Evolutionary conservation across 92 coral and sea anemone species (phyloP), one percentile per base, ranked within the genome.

Genomic region (Muricea muricata): DNA sequence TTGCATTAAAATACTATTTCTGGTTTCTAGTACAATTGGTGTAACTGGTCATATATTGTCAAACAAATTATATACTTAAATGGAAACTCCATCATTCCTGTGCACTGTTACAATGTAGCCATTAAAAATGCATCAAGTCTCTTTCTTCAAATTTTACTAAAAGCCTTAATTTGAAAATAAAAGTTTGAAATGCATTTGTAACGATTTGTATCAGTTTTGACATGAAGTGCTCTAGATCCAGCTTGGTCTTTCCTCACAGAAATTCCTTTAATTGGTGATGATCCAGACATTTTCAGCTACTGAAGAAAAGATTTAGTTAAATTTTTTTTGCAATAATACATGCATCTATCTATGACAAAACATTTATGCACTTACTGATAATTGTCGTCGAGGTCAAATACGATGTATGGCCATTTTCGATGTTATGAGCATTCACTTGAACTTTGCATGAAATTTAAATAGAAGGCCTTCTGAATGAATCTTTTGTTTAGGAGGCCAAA

Each of bases 101-200:
- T 67, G 73, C 2, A 28, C 73, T 28, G 37, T 11, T 45, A 67
- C 13, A 45, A 67, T 32, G 21, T 67, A 67, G 21, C 73, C 73
- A 33, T 67, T 67, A 30, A 28, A 67, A 28, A 14, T 24, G 41
- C n/a, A n/a, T n/a, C 6, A 67, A 6, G 9, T 67, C 41, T 29
- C 11, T 28, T 28, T 29, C 41, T 20, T 10, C 30, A 30, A 67
- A 67, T 28, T 67, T 67, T 12, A 33, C 73, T n/a, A 30, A 29
- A 30, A 12, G 73, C 73, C 21, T 67, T 67, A 14, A 67, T 30
- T 4, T 29, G 21, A 20, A 67, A 67, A n/a, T 7, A 67, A 28
- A 67, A 67, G 18, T 67, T 37, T 7, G 73, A 67, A 13, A 67
- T 67, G 41, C 42, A 67, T 18, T 67, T 67, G 41, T 67, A 67